Evolutionary conservation across 2,797 vertebrate species (phyloP).

Genomic region (Epinephelus malabaricus): DNA sequence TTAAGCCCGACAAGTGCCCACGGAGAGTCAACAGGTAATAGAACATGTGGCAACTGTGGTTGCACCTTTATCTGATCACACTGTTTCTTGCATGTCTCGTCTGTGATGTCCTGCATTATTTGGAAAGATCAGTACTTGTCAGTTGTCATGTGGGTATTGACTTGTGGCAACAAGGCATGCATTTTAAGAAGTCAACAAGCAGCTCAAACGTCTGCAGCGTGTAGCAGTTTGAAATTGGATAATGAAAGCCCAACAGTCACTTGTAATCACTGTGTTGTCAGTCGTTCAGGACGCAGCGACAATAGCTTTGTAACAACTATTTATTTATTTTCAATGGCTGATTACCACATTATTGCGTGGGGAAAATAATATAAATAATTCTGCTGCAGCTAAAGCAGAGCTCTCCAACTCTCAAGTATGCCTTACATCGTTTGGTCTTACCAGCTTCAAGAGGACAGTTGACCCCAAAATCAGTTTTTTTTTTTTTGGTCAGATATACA

Average conservation of each 20-base stretch:
- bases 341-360: constrained; percentile 3
- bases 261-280: constrained; percentile 38
- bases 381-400: not conserved
- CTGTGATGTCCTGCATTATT: constrained; percentile 2
- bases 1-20: constrained; percentile 99
- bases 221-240: constrained; percentile 36
- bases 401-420: not conserved
- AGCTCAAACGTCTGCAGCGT: constrained; percentile 32
- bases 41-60: not conserved
- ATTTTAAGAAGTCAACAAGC: constrained; percentile 25
- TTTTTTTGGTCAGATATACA: no score
- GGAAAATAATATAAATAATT: not conserved
- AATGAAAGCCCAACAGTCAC: constrained; percentile 39
- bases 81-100: not conserved
- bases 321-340: constrained; percentile 12
- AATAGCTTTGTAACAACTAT: not conserved
- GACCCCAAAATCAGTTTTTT: no score
- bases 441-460: not conserved
- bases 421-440: not conserved
- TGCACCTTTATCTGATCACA: not conserved
- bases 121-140: not conserved
- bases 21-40: constrained; percentile 98
- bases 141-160: constrained; percentile 1
- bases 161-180: constrained; percentile 4
- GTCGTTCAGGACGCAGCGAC: constrained; percentile 13